Conservation (phyloP, 2,797 vertebrate genomes). For the Cirrhinus mrigala region DNA sequence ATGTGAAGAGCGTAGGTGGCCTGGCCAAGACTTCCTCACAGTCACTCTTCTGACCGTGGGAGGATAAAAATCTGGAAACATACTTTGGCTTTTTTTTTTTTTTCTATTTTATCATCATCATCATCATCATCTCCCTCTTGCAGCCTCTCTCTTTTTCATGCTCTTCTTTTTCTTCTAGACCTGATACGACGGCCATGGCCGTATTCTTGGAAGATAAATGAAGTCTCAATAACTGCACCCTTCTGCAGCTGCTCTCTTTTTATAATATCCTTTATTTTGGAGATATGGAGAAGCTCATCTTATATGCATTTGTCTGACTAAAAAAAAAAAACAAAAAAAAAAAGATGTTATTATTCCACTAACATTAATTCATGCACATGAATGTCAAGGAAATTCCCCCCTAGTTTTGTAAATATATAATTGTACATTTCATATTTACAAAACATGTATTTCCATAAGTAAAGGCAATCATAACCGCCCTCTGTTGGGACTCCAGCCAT, state of each 20-base stretch:
- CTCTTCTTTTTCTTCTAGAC: slow-evolving; percentile 63
- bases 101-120: slow-evolving; percentile 47
- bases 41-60: slow-evolving; percentile 73
- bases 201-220: slow-evolving; percentile 83
- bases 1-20: slow-evolving; percentile 73
- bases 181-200: slow-evolving; percentile 80
- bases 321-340: slow-evolving; percentile 3
- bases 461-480: background rate
- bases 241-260: slow-evolving; percentile 71
- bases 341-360: too few species aligned
- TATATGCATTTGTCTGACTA: background rate
- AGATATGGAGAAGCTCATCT: slow-evolving; percentile 14
- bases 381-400: background rate
- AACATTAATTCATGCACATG: background rate
- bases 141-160: slow-evolving; percentile 72
- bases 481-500: slow-evolving; percentile 67
- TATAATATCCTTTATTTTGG: slow-evolving; percentile 29
- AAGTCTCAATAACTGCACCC: slow-evolving; percentile 76
- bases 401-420: background rate
- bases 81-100: slow-evolving; percentile 66
- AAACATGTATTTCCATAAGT: background rate
- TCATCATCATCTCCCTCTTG: slow-evolving; percentile 39
- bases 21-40: slow-evolving; percentile 73
- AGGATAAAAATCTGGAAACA: slow-evolving; percentile 80
- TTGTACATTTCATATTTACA: background rate